Evolutionary conservation across 2,888 invertebrate genomes (phyloP).

Genomic region (Leistus spinibarbis): DNA sequence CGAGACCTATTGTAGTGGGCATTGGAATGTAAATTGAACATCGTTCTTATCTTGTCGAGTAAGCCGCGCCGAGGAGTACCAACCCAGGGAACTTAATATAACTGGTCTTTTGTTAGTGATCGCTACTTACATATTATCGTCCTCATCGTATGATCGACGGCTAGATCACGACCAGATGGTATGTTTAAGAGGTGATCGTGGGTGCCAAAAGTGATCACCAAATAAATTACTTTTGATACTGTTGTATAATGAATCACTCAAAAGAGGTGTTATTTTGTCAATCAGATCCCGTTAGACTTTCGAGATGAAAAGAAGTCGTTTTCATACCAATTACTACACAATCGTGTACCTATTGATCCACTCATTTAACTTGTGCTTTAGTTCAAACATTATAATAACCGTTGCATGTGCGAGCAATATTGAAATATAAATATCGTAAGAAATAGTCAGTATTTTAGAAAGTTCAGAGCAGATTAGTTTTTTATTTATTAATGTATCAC

Average conservation of each 20-base stretch:
- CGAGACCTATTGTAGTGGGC: constrained; percentile 52
- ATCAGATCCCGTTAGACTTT: neutral
- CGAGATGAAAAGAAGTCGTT: neutral
- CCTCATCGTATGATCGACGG: neutral
- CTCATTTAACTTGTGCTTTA: neutral
- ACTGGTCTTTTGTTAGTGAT: constrained; percentile 31
- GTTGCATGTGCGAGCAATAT: too few relatives aligned
- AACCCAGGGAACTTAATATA: constrained; percentile 39
- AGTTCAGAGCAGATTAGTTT: neutral
- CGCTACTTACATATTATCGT: constrained; percentile 3
- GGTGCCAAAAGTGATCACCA: neutral
- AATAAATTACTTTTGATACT: neutral
- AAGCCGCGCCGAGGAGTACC: neutral
- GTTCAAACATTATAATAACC: too few relatives aligned
- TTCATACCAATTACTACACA: neutral
- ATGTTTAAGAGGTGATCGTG: neutral
- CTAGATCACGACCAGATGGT: neutral
- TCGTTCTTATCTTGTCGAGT: constrained; percentile 53
- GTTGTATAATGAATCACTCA: neutral
- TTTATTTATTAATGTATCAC: constrained; percentile 26
- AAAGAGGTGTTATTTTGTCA: neutral
- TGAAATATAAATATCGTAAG: too few relatives aligned
- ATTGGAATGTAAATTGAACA: constrained; percentile 58
- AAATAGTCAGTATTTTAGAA: too few relatives aligned
- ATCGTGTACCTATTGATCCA: too few relatives aligned